Evolutionary conservation across 2,113 vertebrate species (phyloP).

Genomic region (Chunga burmeisteri): DNA sequence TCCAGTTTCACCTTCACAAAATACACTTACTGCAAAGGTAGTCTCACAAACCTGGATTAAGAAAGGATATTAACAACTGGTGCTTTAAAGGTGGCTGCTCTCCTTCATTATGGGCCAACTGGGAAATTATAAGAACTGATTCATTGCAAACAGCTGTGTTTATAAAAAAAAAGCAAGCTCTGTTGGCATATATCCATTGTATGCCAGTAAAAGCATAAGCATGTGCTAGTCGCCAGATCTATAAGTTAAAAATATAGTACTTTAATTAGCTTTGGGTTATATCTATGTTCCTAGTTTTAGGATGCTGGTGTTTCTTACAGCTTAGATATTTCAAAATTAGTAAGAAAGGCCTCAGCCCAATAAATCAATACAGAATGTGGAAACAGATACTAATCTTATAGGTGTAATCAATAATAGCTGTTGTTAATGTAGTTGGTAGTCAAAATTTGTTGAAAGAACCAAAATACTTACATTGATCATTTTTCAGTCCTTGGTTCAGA

Average conservation of each 20-base stretch:
- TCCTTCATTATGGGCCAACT: not conserved
- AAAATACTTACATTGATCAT: not conserved
- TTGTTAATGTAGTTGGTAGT: not conserved
- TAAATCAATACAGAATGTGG: not conserved
- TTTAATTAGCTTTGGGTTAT: not conserved
- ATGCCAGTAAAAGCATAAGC: slow-evolving; percentile 2
- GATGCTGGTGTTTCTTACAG: not conserved
- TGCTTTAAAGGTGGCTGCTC: not conserved
- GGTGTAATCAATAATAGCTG: not conserved
- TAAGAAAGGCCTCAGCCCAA: not conserved
- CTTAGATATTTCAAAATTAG: not conserved
- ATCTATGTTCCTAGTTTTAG: not conserved
- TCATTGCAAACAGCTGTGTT: slow-evolving; percentile 51
- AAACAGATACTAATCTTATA: not conserved
- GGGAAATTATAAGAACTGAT: slow-evolving; percentile 49
- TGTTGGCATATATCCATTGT: not conserved
- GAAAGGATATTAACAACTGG: not conserved
- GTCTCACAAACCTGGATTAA: not conserved
- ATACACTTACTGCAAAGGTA: not conserved
- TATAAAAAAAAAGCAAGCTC: not conserved
- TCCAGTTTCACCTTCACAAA: not conserved
- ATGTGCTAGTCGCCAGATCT: not conserved
- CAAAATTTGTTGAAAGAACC: not conserved
- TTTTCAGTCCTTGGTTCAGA: not conserved
- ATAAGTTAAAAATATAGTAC: not conserved